Evolutionary conservation across 2,797 vertebrate genomes (phyloP).

Genomic region (Helarctos malayanus): DNA sequence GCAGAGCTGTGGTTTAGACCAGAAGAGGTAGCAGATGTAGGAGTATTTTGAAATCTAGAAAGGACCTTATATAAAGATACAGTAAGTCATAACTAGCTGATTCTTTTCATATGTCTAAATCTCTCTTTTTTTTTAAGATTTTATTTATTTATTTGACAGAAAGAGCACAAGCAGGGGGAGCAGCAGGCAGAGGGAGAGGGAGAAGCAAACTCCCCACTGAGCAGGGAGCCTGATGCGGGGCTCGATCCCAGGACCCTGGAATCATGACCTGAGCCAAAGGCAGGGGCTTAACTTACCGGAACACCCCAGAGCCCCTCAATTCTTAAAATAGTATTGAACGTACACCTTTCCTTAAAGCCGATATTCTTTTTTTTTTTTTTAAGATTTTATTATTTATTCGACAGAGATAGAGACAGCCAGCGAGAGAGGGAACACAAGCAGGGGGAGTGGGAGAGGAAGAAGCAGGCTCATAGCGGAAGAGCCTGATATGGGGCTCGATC

Average conservation of each 20-base stretch:
- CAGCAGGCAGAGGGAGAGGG: not conserved
- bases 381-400: too few species aligned
- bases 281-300: not conserved
- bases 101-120: not conserved
- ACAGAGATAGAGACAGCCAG: too few species aligned
- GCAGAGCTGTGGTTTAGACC: not conserved
- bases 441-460: too few species aligned
- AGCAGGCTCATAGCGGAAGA: too few species aligned
- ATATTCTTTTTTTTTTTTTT: not conserved
- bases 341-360: not conserved
- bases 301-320: not conserved
- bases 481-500: too few species aligned
- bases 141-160: not conserved
- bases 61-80: not conserved
- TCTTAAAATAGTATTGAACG: not conserved
- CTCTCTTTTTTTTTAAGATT: not conserved
- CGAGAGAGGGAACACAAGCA: too few species aligned
- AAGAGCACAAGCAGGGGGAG: not conserved
- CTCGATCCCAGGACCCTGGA: not conserved
- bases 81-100: not conserved
- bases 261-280: not conserved
- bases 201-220: not conserved
- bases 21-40: not conserved
- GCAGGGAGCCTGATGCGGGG: not conserved
- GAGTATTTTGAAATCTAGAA: slow-evolving; percentile 24